These are phyloP conservation scores for Baccha elongata DNA, from an alignment of 2,888 invertebrate genomes.

Conservation along the genomic window DNA sequence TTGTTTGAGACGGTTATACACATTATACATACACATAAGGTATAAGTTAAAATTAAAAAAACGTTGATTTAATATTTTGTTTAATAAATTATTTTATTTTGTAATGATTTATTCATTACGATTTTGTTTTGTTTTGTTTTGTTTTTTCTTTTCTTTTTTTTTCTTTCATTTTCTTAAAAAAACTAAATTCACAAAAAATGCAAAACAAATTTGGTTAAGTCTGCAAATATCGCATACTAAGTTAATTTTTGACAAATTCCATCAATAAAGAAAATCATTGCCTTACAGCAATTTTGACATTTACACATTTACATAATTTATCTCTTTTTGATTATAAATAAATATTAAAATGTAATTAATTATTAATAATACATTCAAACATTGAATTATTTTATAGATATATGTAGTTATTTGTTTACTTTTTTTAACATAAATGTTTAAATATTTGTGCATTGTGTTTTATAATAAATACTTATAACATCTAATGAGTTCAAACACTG, in stretches of 20 bases:
- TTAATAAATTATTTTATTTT: conserved; percentile 70
- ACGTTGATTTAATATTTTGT: conserved; percentile 46
- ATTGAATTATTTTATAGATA: conserved; percentile 52
- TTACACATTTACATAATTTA: conserved; percentile 10
- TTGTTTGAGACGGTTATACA: too few relatives aligned
- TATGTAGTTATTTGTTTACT: not conserved
- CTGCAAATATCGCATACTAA: conserved; percentile 81
- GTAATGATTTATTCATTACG: conserved; percentile 49
- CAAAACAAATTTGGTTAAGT: conserved; percentile 67
- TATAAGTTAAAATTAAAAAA: conserved; percentile 1
- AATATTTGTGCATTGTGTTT: conserved; percentile 35
- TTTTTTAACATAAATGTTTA: conserved; percentile 40
- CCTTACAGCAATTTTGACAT: conserved; percentile 46
- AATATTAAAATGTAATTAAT: conserved; percentile 45
- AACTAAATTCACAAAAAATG: conserved; percentile 31
- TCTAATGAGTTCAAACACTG: conserved; percentile 61
- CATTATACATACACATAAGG: not conserved
- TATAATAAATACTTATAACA: conserved; percentile 63
- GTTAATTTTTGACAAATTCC: conserved; percentile 77
- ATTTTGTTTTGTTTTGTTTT: not conserved
- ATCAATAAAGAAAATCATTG: conserved; percentile 56
- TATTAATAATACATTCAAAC: conserved; percentile 53
- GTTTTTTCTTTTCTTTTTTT: conserved; percentile 29
- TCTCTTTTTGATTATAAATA: conserved; percentile 37
- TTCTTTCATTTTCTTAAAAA: conserved; percentile 44